These are phyloP conservation scores for Caenorhabditis sp. DNA, from an alignment of 2,888 invertebrate genomes.

Conservation along the genomic window DNA sequence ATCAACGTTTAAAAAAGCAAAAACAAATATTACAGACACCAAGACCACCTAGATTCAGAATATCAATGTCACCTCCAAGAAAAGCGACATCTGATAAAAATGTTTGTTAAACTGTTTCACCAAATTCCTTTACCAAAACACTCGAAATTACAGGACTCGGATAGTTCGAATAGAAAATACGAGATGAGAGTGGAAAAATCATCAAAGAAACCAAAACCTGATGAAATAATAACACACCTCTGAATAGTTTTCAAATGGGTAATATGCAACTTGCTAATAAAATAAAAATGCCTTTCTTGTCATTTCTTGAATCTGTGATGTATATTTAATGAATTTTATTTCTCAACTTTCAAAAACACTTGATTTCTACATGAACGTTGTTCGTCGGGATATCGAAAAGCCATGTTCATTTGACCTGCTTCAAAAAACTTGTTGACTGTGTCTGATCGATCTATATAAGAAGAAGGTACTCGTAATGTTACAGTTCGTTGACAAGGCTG, in stretches of 20 bases:
- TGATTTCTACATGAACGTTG: conserved; percentile 53
- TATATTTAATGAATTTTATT: conserved; percentile 11
- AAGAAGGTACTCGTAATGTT: conserved; percentile 49
- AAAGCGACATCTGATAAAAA: conserved; percentile 39
- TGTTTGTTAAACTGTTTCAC: conserved; percentile 2
- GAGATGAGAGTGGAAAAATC: conserved; percentile 52
- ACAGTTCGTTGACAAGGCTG: conserved; percentile 62
- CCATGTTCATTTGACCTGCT: conserved; percentile 63
- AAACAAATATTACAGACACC: conserved; percentile 41
- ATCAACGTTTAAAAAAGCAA: background rate
- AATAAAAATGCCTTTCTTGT: conserved; percentile 6
- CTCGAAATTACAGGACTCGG: conserved; percentile 32
- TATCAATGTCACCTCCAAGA: conserved; percentile 63
- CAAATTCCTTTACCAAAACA: background rate
- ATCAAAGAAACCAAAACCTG: conserved; percentile 33
- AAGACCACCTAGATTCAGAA: conserved; percentile 61
- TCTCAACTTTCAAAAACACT: conserved; percentile 22
- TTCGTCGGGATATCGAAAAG: conserved; percentile 58
- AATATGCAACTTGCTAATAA: background rate
- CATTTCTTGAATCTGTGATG: conserved; percentile 37
- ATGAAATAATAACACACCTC: conserved; percentile 5
- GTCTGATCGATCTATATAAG: conserved; percentile 51
- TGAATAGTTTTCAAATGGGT: conserved; percentile 14
- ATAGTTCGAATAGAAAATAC: conserved; percentile 39
- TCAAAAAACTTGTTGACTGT: conserved; percentile 59